Conservation (phyloP, 2,113 vertebrate species). For the Aspidoscelis tigris region DNA sequence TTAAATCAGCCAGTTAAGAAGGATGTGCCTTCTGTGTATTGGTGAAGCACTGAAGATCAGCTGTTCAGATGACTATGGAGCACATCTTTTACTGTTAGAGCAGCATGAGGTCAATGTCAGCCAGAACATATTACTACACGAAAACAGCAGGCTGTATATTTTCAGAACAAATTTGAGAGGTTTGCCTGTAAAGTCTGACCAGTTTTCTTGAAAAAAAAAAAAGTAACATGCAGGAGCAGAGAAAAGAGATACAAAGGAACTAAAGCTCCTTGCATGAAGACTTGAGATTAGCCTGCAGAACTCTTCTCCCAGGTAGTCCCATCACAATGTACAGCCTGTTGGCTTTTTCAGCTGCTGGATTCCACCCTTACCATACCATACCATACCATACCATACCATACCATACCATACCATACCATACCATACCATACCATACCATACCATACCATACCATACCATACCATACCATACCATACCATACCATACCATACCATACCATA, state of each 20-base stretch:
- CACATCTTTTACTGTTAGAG: constrained; percentile 21
- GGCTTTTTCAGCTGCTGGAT: constrained; percentile 30
- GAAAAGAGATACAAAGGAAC: neutral
- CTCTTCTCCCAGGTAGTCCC: neutral
- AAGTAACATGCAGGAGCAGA: neutral
- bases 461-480: too few species aligned
- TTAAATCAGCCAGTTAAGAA: constrained; percentile 39
- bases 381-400: too few species aligned
- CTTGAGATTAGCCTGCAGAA: constrained; percentile 15
- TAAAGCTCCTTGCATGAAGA: constrained; percentile 5
- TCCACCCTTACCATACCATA: neutral
- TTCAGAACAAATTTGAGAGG: neutral
- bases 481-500: too few species aligned
- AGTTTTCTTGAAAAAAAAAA: constrained; percentile 9
- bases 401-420: too few species aligned
- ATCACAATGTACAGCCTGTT: constrained; percentile 24
- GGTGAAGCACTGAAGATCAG: constrained; percentile 34
- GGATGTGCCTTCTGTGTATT: constrained; percentile 22
- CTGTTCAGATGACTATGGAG: neutral
- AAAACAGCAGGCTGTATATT: neutral
- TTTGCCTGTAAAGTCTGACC: neutral
- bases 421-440: too few species aligned
- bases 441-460: too few species aligned
- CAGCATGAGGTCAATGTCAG: constrained; percentile 12
- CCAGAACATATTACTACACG: neutral